Evolutionary conservation across 2,113 vertebrate genomes (phyloP), one percentile per base, ranked within the genome.

Genomic region (Pterocles orientalis): DNA sequence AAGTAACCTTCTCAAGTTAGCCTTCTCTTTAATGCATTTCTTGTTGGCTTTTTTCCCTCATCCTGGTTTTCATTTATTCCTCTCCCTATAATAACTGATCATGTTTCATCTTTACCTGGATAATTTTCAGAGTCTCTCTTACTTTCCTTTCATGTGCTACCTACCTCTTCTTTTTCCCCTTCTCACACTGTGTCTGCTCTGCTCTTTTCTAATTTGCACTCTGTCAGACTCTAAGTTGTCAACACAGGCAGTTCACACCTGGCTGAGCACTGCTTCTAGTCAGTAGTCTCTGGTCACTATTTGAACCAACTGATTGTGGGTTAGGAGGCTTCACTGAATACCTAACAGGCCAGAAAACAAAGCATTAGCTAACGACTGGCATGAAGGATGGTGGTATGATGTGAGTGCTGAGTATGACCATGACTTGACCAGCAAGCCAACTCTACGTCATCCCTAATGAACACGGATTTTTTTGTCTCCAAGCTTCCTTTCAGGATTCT

Each of bases 361-460:
- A 71, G 29, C 6, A 88, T 71, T 65, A 83, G 29, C 24, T 61
- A 57, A 34, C 18, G 48, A n/a, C 7, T 69, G 24, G 17, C 29
- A 61, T 0, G 3, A 34, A 86, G 4, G 14, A 77, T 43, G 33
- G 41, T 1, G 2, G 20, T 36, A 73, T 12, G 18, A 20, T 0
- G 0, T 14, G 14, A 66, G 12, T 10, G 15, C 8, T 39, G 9
- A 82, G 39, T 51, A 65, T 26, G 21, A 61, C 7, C 33, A 10
- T 0, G 21, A 48, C 31, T 36, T 68, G 25, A 68, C 19, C 39
- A 56, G 34, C 36, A 68, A 69, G 14, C 26, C 31, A 47, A 14
- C 23, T 62, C 43, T 51, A 2, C 10, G 39, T 16, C 19, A 18
- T 77, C 23, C 19, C 23, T 33, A 85, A 39, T 0, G 11, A 2